phyloP scores from a whole-genome alignment of 2,888 invertebrate species.

The Ichneumoninae sp. region DNA sequence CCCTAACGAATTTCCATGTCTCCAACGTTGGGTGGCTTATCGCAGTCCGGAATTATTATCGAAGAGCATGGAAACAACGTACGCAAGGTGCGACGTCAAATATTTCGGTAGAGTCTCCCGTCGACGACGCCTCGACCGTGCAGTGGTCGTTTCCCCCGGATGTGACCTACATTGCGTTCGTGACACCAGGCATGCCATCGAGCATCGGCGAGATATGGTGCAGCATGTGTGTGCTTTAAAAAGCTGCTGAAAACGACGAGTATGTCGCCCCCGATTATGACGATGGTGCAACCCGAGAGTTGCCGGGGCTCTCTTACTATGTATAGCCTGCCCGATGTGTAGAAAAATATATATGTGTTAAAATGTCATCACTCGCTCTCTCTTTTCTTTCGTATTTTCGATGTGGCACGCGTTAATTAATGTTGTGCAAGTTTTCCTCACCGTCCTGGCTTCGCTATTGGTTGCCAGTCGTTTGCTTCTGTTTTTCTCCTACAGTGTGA shows the following conservation, averaged over 20 bases:
- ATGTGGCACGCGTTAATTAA: conserved; percentile 25
- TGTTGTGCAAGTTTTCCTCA: conserved; percentile 20
- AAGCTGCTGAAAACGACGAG: conserved; percentile 12
- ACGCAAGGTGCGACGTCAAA: conserved; percentile 8
- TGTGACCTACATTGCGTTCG: conserved; percentile 63
- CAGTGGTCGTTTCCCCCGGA: conserved; percentile 62
- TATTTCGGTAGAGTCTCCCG: background rate
- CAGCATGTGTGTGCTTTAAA: conserved; percentile 19
- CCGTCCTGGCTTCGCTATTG: conserved; percentile 17
- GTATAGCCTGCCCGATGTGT: conserved; percentile 31
- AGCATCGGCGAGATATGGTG: conserved; percentile 26
- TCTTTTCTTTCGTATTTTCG: conserved; percentile 5
- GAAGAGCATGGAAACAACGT: background rate
- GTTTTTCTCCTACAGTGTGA: too few relatives aligned
- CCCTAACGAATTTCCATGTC: background rate
- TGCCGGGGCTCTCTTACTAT: conserved; percentile 32
- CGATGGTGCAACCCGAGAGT: conserved; percentile 34
- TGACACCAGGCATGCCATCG: conserved; percentile 52
- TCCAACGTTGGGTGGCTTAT: background rate
- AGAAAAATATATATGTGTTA: conserved; percentile 13
- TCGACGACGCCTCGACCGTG: background rate
- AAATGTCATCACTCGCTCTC: conserved; percentile 1
- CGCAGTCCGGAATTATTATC: background rate
- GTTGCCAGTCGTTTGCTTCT: background rate
- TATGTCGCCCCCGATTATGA: conserved; percentile 1